phyloP scores from a whole-genome alignment of 1,140 invertebrate genomes.

The Ladona fulva region DNA sequence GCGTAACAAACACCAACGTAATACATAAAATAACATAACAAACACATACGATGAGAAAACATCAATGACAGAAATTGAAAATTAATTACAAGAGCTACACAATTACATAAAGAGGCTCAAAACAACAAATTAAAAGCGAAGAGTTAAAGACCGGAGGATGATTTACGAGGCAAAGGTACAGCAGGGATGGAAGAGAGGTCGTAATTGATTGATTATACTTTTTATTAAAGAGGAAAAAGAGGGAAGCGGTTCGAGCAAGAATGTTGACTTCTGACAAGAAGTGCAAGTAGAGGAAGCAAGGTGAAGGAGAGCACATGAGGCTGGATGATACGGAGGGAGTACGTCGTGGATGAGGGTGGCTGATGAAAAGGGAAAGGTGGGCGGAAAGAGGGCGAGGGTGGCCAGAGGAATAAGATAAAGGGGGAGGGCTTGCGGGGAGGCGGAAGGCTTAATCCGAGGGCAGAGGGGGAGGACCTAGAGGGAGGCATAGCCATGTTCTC shows the following conservation, averaged over 20 bases:
- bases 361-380: background rate
- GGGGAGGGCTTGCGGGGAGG: background rate
- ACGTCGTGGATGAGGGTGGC: background rate
- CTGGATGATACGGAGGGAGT: background rate
- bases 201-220: background rate
- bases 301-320: background rate
- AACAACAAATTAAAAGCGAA: too few relatives aligned
- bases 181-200: background rate
- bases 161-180: background rate
- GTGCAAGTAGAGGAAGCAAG: background rate
- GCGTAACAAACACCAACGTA: too few relatives aligned
- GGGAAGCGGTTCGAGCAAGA: background rate
- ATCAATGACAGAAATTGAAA: too few relatives aligned
- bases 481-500: background rate
- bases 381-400: background rate
- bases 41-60: too few relatives aligned
- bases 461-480: too few relatives aligned
- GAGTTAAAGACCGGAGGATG: too few relatives aligned
- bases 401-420: background rate
- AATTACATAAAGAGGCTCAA: too few relatives aligned
- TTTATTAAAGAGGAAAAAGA: background rate
- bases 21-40: too few relatives aligned
- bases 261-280: background rate
- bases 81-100: too few relatives aligned
- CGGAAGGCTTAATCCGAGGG: background rate